A percentile compares a stretch with the other conserved stretches of the same genome.
These are phyloP conservation scores for Notodonta ziczac DNA, from an alignment of 2,888 invertebrate genomes.

Conservation along the genomic window DNA sequence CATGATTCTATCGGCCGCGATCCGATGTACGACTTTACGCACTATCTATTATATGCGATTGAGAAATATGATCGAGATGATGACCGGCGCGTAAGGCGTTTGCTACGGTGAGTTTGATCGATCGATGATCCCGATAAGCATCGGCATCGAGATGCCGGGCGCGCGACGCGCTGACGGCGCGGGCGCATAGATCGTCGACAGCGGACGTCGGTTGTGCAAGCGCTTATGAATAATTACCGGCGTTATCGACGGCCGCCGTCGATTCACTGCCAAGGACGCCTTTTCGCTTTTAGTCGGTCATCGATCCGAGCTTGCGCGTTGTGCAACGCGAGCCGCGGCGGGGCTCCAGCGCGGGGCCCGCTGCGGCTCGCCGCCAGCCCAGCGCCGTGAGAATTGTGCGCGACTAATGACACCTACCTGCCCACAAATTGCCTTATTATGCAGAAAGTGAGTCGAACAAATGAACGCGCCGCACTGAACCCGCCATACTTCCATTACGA, in stretches of 20 bases:
- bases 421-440: constrained; percentile 66
- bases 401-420: constrained; percentile 53
- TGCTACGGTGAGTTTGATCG: constrained; percentile 36
- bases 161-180: constrained; percentile 35
- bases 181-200: constrained; percentile 43
- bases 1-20: constrained; percentile 42
- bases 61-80: constrained; percentile 48
- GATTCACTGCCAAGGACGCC: constrained; percentile 74
- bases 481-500: constrained; percentile 44
- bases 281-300: constrained; percentile 70
- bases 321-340: constrained; percentile 45
- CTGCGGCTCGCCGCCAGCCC: constrained; percentile 35
- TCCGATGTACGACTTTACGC: constrained; percentile 42
- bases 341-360: constrained; percentile 54
- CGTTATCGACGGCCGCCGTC: constrained; percentile 60
- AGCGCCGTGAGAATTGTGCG: constrained; percentile 45
- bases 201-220: constrained; percentile 58
- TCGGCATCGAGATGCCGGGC: constrained; percentile 43
- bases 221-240: constrained; percentile 65
- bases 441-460: constrained; percentile 64
- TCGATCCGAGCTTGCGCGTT: constrained; percentile 48
- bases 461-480: constrained; percentile 44
- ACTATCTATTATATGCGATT: constrained; percentile 44
- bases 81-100: constrained; percentile 43
- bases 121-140: constrained; percentile 58